Evolutionary conservation across 2,797 vertebrate species (phyloP).

Genomic region (Eospalax fontanierii): DNA sequence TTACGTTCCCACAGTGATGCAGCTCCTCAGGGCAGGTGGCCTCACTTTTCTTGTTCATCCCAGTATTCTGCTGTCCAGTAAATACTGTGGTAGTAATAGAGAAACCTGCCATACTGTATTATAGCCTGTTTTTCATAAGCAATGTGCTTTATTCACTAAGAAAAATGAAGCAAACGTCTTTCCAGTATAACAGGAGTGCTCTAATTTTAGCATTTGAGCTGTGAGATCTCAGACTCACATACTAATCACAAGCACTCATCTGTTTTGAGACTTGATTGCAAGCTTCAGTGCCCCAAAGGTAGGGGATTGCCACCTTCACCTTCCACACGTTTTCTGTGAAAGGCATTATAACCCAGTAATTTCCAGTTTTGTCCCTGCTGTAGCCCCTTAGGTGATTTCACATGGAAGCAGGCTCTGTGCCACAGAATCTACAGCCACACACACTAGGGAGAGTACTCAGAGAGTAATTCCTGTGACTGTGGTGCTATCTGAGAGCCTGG

Average conservation of each 20-base stretch:
- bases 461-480: fast-evolving
- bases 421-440: fast-evolving
- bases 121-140: neutral
- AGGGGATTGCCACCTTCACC: too few relatives aligned
- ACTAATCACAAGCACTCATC: neutral
- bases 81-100: neutral
- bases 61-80: neutral
- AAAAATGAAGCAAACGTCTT: slow-evolving; percentile 41
- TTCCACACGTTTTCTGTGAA: neutral
- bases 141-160: slow-evolving; percentile 18
- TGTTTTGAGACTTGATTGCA: neutral
- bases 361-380: neutral
- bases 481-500: neutral
- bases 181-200: neutral
- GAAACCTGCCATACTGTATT: neutral
- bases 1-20: neutral
- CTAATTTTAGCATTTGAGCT: neutral
- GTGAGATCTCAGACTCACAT: neutral
- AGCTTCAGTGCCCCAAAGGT: neutral
- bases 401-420: neutral
- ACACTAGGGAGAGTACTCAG: fast-evolving
- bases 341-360: neutral
- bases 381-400: neutral
- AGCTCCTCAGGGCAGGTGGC: too few relatives aligned
- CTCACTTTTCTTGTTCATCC: neutral